Evolutionary conservation across 2,113 vertebrate species (phyloP).

Genomic region (Sinocyclocheilus anshuiensis): DNA sequence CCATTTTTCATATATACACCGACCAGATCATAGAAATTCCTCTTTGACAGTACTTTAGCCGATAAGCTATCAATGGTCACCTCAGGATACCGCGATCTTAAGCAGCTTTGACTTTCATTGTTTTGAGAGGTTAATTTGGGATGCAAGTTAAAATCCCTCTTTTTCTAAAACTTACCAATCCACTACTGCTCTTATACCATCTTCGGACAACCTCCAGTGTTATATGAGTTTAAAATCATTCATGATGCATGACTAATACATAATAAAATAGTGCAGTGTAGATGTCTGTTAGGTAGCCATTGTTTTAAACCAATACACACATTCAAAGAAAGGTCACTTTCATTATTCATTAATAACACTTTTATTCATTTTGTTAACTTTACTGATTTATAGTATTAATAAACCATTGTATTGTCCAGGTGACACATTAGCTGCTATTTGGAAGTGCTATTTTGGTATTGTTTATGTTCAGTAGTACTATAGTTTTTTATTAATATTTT

Average conservation of each 20-base stretch:
- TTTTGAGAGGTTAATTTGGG: constrained; percentile 67
- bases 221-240: background rate
- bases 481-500: background rate
- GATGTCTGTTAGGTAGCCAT: background rate
- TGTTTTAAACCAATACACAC: background rate
- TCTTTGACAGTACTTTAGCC: constrained; percentile 48
- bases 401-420: background rate
- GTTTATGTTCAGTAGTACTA: background rate
- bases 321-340: background rate
- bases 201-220: background rate
- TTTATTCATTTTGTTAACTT: background rate
- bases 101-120: constrained; percentile 25
- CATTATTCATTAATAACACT: background rate
- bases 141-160: constrained; percentile 64
- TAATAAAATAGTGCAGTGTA: background rate
- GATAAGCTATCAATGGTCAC: constrained; percentile 53
- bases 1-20: constrained; percentile 5
- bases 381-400: background rate
- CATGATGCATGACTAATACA: background rate
- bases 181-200: background rate
- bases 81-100: constrained; percentile 37
- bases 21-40: constrained; percentile 44
- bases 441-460: background rate
- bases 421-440: background rate
- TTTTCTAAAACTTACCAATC: constrained; percentile 55